Percentiles rank a stretch among this genome's conserved stretches.
phyloP scores from a whole-genome alignment of 2,888 invertebrate genomes.

The Andrena hattorfiana region DNA sequence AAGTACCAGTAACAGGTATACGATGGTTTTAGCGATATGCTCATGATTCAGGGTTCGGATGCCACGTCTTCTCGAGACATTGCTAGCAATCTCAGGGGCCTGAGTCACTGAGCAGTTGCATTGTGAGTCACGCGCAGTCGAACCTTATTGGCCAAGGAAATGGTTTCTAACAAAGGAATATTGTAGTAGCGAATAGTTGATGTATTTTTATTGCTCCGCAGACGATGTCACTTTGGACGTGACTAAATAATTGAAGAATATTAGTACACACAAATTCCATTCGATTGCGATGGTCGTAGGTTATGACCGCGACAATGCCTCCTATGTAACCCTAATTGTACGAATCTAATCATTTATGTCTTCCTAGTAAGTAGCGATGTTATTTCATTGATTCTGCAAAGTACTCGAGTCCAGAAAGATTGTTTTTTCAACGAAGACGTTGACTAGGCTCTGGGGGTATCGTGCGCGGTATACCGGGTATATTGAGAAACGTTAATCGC shows the following conservation, averaged over 20 bases:
- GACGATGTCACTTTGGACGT: neutral
- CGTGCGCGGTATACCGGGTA: neutral
- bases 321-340: neutral
- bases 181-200: slow-evolving; percentile 65
- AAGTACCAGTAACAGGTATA: slow-evolving; percentile 31
- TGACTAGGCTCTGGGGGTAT: too few species aligned
- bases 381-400: neutral
- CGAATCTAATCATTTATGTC: neutral
- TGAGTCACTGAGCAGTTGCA: slow-evolving; percentile 79
- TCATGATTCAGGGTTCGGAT: slow-evolving; percentile 58
- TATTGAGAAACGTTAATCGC: slow-evolving; percentile 3
- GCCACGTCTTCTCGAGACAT: slow-evolving; percentile 76
- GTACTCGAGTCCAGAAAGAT: neutral
- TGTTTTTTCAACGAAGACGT: too few species aligned
- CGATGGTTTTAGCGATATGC: slow-evolving; percentile 29
- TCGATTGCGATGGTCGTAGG: too few species aligned
- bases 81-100: slow-evolving; percentile 77
- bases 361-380: neutral
- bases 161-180: slow-evolving; percentile 83
- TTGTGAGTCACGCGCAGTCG: slow-evolving; percentile 79
- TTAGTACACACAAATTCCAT: neutral
- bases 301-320: neutral
- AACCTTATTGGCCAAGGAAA: slow-evolving; percentile 76
- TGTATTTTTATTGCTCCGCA: slow-evolving; percentile 15
- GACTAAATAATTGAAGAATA: neutral